Evolutionary conservation across 2,888 invertebrate genomes (phyloP), one percentile per base, ranked within the genome.

Genomic region (Erannis defoliaria): DNA sequence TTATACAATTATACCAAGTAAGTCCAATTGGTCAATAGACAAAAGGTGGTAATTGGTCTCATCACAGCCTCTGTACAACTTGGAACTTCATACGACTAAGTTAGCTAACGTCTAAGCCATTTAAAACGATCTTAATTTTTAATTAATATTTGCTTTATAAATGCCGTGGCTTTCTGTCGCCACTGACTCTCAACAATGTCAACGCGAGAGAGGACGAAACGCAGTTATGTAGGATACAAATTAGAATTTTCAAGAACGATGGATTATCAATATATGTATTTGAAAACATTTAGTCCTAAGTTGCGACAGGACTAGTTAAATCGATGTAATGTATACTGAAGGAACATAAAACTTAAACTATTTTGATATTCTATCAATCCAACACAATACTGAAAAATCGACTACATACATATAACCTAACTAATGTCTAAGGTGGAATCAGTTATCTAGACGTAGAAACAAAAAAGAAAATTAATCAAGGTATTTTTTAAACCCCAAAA

Each of bases 21-120:
- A 70, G 71, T 19, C 56, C 74, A 77, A 65, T 55, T 58, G 56
- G 62, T n/a, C n/a, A n/a, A n/a, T 62, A 26, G 26, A 26, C 26
- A 5, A 26, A 4, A 2, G 1, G 26, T 8, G 26, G 5, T 26
- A 5, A 5, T 26, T 26, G 26, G 26, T 26, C 64, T 63, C 84
- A 86, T 90, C 90, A 90, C 90, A 89, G 88, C 87, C 89, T 84
- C 81, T 84, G 76, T 82, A 82, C 80, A 82, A 84, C 77, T 81
- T 80, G 81, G 82, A 84, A 79, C 75, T 66, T 67, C 67, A 74
- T 71, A 75, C 63, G 54, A 76, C 66, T 67, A 54, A 31, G 23
- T 49, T 35, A n/a, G 1, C 43, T 35, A 43, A 43, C 5, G 5
- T 21, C 26, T 42, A 12, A 42, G 5, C 23, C 5, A n/a, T 42